These are phyloP conservation scores for Chrysocyon brachyurus DNA, from an alignment of 2,797 vertebrate genomes.

Conservation along the genomic window DNA sequence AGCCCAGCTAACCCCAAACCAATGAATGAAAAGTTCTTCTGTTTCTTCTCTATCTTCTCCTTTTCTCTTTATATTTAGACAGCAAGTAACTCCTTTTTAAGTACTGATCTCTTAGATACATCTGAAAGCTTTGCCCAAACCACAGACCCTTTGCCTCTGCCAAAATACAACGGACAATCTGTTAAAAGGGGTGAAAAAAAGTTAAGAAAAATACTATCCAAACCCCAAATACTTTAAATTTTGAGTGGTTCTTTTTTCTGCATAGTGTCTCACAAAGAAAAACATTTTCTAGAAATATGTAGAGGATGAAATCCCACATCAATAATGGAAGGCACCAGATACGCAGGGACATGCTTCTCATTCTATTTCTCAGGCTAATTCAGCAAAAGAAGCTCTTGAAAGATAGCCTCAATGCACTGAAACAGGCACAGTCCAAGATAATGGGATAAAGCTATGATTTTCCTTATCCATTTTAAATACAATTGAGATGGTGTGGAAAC, in stretches of 20 bases:
- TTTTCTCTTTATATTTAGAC: neutral
- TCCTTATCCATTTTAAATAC: neutral
- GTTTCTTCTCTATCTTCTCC: slow-evolving; percentile 18
- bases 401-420: neutral
- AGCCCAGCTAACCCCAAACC: neutral
- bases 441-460: neutral
- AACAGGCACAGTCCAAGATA: neutral
- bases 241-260: neutral
- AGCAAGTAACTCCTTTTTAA: slow-evolving; percentile 14
- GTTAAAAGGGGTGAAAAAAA: neutral
- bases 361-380: slow-evolving; percentile 6
- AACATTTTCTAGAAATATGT: neutral
- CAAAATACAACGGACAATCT: neutral
- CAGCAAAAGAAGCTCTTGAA: neutral
- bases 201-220: slow-evolving; percentile 50
- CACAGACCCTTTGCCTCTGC: neutral
- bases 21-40: neutral
- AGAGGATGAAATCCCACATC: neutral
- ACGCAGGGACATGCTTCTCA: neutral
- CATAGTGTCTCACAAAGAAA: neutral
- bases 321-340: neutral
- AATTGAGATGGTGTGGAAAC: slow-evolving; percentile 27
- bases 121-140: neutral
- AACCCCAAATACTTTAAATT: neutral
- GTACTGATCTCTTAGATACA: neutral